Percentiles rank a stretch among this genome's conserved stretches.
Conservation (phyloP, 2,797 vertebrate genomes). For the Sebastes trivittatus region DNA sequence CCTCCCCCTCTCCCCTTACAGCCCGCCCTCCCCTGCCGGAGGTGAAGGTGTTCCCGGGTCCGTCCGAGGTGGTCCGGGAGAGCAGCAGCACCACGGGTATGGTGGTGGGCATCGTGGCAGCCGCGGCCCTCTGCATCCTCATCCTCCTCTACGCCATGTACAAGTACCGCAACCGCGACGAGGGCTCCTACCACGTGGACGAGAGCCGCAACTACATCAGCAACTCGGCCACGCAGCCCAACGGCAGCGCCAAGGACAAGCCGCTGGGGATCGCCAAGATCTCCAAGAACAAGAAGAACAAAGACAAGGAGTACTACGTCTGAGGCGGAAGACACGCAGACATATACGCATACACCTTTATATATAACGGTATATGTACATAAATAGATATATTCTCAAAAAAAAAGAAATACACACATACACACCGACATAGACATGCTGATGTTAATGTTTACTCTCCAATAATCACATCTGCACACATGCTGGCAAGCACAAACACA, state of each 20-base stretch:
- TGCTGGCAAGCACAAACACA: slow-evolving; percentile 63
- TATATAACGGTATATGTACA: slow-evolving; percentile 86
- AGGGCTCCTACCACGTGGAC: slow-evolving; percentile 98
- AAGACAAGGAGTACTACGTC: slow-evolving; percentile 99
- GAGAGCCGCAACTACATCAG: slow-evolving; percentile 99
- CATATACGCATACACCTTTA: slow-evolving; percentile 87
- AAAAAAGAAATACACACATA: slow-evolving; percentile 51
- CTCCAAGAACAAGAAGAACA: slow-evolving; percentile 99
- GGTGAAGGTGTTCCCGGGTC: slow-evolving; percentile 89
- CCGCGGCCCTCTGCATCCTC: slow-evolving; percentile 97
- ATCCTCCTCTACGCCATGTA: slow-evolving; percentile 99
- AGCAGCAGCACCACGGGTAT: slow-evolving; percentile 99
- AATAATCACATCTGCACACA: slow-evolving; percentile 65
- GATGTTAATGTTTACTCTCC: slow-evolving; percentile 77
- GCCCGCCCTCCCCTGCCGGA: slow-evolving; percentile 85
- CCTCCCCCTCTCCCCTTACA: slow-evolving; percentile 26
- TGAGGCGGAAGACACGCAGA: slow-evolving; percentile 81
- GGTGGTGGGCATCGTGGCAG: slow-evolving; percentile 98
- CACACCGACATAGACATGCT: slow-evolving; percentile 68
- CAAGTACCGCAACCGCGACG: slow-evolving; percentile 99
- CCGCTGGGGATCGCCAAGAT: slow-evolving; percentile 96
- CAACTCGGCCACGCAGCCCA: slow-evolving; percentile 99
- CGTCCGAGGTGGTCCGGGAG: slow-evolving; percentile 93
- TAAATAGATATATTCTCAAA: slow-evolving; percentile 85
- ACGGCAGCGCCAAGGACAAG: slow-evolving; percentile 98